Conservation (phyloP, 2,888 invertebrate species). For the Strigamia maritima region DNA sequence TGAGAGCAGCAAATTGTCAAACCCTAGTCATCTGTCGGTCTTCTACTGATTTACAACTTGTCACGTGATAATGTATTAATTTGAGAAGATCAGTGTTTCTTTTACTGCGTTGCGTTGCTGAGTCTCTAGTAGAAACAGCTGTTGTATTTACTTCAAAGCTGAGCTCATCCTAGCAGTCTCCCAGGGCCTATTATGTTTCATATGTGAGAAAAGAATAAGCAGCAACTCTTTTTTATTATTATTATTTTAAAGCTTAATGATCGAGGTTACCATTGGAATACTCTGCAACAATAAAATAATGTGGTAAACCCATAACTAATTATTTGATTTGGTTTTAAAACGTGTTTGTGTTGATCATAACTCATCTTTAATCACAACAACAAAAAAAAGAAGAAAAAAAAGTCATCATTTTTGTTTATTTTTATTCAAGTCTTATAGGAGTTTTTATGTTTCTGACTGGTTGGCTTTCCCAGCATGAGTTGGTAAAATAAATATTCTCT, state of each 20-base stretch:
- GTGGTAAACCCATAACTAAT: too few relatives aligned
- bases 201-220: conserved; percentile 1
- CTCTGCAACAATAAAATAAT: background rate
- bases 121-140: background rate
- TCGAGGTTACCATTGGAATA: background rate
- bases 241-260: background rate
- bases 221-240: background rate
- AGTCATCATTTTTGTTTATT: background rate
- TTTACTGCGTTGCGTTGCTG: background rate
- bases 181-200: conserved; percentile 1
- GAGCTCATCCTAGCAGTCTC: background rate
- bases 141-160: background rate
- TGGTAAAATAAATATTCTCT: background rate
- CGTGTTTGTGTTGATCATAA: too few relatives aligned
- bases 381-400: background rate
- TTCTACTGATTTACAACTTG: background rate
- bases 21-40: background rate
- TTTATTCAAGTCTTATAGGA: background rate
- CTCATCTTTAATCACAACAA: too few relatives aligned
- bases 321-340: too few relatives aligned
- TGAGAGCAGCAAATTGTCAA: conserved; percentile 2
- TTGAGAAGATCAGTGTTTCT: conserved; percentile 10
- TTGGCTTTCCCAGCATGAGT: conserved; percentile 5
- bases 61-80: conserved; percentile 7
- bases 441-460: background rate